Base-by-base conservation (phyloP, 1,140 invertebrate genomes). In the Megalonaias nervosa region DNA sequence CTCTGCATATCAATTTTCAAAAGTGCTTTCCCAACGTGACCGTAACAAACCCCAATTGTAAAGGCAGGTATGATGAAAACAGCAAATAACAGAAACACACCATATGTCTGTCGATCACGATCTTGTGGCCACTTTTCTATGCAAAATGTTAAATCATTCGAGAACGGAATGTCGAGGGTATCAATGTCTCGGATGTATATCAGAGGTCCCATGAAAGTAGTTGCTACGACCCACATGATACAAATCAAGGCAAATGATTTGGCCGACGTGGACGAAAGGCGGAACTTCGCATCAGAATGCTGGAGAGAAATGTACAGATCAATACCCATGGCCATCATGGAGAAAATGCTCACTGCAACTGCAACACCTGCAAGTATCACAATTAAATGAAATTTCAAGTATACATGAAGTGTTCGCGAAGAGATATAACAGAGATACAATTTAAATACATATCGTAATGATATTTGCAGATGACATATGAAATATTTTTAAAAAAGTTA, bases 261-360 rank as follows among this genome's bases (percentile, higher is more conserved):
- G 15, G 92, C 92, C 6, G 38, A 48, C 19, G 81, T 89, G 93
- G 93, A 74, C 93, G 92, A 83, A 93, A 92, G n/a, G 92, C 79
- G 75, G 13, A 80, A 73, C 1, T 77, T 75, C 57, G 69, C 92
- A 60, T 95, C 93, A 0, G 94, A 94, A 87, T 94, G 94, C 71
- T 94, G 93, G 79, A 95, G 95, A 13, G 94, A 95, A 67, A 95
- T 86, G 84, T 94, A 95, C 23, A 95, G 92, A 87, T 95, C 95
- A n/a, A 96, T 92, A 61, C 94, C 94, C 95, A 96, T 95, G 0
- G 94, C 94, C 1, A 94, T 95, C 82, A 96, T 94, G 1, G 95
- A 95, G 88, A 95, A 95, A 21, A 95, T 94, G 74, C 94, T 95
- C 2, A 94, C 94, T 1, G 94, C 94, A 1, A 95, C 94, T 14